These are phyloP conservation scores for Catharus fuscescens DNA, from an alignment of 2,113 vertebrate species.

Conservation along the genomic window DNA sequence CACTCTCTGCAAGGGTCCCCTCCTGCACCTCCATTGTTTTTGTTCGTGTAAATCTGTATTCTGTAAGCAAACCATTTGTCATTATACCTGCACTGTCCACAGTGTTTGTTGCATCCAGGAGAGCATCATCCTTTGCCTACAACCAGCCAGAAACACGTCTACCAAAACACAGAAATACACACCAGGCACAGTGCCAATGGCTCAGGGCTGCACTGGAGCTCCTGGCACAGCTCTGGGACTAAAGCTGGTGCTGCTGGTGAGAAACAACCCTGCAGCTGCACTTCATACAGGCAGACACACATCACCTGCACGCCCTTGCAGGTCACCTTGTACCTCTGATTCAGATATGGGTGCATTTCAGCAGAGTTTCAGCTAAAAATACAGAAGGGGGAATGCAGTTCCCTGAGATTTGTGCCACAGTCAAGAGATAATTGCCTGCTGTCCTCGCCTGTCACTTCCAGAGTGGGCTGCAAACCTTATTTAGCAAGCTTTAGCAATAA, in stretches of 20 bases:
- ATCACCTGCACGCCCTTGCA: not conserved
- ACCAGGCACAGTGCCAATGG: fast-evolving
- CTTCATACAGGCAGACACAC: fast-evolving
- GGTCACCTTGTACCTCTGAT: not conserved
- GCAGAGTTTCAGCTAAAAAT: not conserved
- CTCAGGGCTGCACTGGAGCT: fast-evolving
- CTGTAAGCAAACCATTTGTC: not conserved
- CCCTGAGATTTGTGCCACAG: not conserved
- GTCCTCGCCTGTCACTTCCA: not conserved
- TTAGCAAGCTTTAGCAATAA: conserved; percentile 12
- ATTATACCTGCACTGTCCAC: not conserved
- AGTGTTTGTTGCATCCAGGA: not conserved
- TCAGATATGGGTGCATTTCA: not conserved
- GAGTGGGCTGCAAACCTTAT: conserved; percentile 6
- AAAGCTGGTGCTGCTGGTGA: not conserved
- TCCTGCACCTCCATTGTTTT: not conserved
- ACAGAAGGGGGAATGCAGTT: not conserved
- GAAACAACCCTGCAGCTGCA: not conserved
- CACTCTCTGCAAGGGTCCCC: not conserved
- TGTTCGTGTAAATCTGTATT: not conserved
- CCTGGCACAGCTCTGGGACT: not conserved
- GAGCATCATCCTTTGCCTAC: not conserved
- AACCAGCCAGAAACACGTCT: not conserved
- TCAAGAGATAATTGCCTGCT: not conserved
- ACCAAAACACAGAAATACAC: not conserved